Evolutionary conservation across 2,113 vertebrate species (phyloP).

Genomic region (Pitta sordida): DNA sequence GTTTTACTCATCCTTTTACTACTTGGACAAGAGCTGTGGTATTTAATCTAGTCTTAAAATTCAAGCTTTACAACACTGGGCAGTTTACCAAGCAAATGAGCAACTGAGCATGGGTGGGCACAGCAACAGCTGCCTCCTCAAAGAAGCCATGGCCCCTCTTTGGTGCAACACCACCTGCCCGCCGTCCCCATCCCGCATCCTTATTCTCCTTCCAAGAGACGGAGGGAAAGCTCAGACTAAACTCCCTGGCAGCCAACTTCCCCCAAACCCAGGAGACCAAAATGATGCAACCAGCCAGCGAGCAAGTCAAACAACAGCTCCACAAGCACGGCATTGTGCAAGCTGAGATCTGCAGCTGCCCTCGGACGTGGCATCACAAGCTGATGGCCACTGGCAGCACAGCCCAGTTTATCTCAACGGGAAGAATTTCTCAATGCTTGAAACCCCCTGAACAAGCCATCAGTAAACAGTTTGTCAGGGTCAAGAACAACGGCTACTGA

Average conservation of each 20-base stretch:
- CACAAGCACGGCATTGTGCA: slow-evolving; percentile 52
- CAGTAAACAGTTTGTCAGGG: background rate
- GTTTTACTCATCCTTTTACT: background rate
- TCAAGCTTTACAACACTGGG: background rate
- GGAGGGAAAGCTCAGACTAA: background rate
- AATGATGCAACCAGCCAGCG: background rate
- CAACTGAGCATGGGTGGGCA: background rate
- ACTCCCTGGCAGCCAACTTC: background rate
- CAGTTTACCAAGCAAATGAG: background rate
- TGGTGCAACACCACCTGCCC: background rate
- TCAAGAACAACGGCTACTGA: background rate
- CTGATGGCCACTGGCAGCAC: background rate
- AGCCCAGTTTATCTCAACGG: background rate
- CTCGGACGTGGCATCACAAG: background rate
- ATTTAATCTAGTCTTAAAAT: background rate
- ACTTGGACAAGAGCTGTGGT: slow-evolving; percentile 1
- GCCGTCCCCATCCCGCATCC: background rate
- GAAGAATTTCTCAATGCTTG: background rate
- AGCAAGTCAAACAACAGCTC: slow-evolving; percentile 6
- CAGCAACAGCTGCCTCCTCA: background rate
- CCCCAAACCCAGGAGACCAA: background rate
- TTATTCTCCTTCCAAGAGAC: background rate
- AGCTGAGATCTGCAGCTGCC: slow-evolving; percentile 9
- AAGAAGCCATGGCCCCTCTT: background rate
- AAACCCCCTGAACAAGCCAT: background rate